Conservation (phyloP, 2,888 invertebrate species). For the Cantharis lateralis region DNA sequence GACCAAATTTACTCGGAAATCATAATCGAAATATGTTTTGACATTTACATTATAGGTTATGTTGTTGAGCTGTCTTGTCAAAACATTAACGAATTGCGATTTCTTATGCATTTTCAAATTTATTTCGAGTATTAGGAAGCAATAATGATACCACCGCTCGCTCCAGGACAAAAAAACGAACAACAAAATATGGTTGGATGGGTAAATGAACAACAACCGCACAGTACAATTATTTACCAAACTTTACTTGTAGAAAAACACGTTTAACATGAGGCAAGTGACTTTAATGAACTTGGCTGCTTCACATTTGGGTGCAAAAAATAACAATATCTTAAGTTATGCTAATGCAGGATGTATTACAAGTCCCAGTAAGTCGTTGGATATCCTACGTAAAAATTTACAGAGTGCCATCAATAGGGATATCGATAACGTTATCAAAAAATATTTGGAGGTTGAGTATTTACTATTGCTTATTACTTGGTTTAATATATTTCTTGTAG, state of each 20-base stretch:
- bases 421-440: conserved; percentile 75
- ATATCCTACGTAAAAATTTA: conserved; percentile 74
- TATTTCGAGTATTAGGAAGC: not conserved
- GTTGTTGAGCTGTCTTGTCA: not conserved
- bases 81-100: not conserved
- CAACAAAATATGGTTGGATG: conserved; percentile 56
- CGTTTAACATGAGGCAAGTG: conserved; percentile 71
- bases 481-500: conserved; percentile 57
- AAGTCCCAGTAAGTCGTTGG: conserved; percentile 73
- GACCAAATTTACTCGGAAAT: too few species aligned
- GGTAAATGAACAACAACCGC: conserved; percentile 43
- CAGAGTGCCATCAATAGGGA: conserved; percentile 79
- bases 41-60: not conserved
- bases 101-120: conserved; percentile 3
- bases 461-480: not conserved
- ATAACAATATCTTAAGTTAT: conserved; percentile 57
- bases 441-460: conserved; percentile 70
- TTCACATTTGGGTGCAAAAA: conserved; percentile 63
- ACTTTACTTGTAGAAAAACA: conserved; percentile 55
- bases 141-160: conserved; percentile 56
- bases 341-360: conserved; percentile 59
- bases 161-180: conserved; percentile 53
- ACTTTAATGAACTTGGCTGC: conserved; percentile 73
- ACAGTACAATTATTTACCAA: not conserved
- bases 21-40: not conserved